These are phyloP conservation scores for Melitaea cinxia DNA, from an alignment of 1,140 invertebrate species.

Conservation along the genomic window DNA sequence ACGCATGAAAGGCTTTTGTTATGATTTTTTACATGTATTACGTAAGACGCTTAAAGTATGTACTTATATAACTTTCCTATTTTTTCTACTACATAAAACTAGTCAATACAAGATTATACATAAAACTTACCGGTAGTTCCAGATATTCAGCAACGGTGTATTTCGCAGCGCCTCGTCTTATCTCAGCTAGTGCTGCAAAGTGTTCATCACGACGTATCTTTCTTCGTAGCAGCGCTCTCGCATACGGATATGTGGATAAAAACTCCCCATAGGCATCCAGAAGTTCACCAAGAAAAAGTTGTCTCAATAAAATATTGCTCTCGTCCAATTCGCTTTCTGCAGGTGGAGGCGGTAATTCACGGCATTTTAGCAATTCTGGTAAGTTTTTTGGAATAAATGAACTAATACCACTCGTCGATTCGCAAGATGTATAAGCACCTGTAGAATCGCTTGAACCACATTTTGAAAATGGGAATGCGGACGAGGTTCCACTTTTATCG, in stretches of 20 bases:
- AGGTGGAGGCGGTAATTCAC: constrained; percentile 66
- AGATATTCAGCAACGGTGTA: constrained; percentile 76
- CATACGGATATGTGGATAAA: constrained; percentile 69
- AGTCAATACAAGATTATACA: not conserved
- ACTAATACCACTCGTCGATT: constrained; percentile 71
- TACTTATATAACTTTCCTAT: not conserved
- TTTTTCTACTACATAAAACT: not conserved
- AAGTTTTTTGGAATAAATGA: constrained; percentile 62
- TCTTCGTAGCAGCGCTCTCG: constrained; percentile 64
- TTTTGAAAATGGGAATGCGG: constrained; percentile 77
- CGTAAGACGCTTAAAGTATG: not conserved
- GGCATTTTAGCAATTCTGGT: constrained; percentile 60
- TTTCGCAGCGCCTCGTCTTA: constrained; percentile 73
- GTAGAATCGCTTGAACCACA: constrained; percentile 75
- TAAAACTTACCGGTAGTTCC: constrained; percentile 74
- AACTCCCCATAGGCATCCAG: constrained; percentile 77
- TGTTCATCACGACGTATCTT: constrained; percentile 75
- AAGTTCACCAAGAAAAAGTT: constrained; percentile 76
- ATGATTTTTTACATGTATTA: constrained; percentile 1
- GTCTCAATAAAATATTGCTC: constrained; percentile 74
- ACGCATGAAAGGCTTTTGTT: constrained; percentile 21
- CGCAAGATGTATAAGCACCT: constrained; percentile 69
- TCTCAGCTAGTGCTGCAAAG: constrained; percentile 73
- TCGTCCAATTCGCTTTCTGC: constrained; percentile 57
- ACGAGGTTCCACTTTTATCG: constrained; percentile 73